These are phyloP conservation scores for Semicossyphus pulcher DNA, from an alignment of 2,113 vertebrate species.

Conservation along the genomic window DNA sequence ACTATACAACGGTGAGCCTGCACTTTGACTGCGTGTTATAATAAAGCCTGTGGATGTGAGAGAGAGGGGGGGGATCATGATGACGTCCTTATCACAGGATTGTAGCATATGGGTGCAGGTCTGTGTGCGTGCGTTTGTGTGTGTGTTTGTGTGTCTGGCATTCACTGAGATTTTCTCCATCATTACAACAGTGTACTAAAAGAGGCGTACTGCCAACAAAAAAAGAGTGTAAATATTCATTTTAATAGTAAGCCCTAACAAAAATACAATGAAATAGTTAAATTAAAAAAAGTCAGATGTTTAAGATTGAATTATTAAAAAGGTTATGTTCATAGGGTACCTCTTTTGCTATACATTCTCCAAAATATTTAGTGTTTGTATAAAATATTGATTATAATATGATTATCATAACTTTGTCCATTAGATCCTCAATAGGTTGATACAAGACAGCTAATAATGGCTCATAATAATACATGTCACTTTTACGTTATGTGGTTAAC, in stretches of 20 bases:
- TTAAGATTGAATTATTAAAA: not conserved
- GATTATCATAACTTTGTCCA: too few relatives aligned
- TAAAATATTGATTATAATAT: too few relatives aligned
- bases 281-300: not conserved
- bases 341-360: too few relatives aligned
- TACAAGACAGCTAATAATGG: too few relatives aligned
- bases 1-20: not conserved
- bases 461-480: too few relatives aligned
- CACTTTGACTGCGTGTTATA: conserved; percentile 27
- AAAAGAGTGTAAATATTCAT: not conserved
- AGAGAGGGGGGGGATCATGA: conserved; percentile 30
- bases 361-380: too few relatives aligned
- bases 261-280: not conserved
- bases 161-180: conserved; percentile 12
- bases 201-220: not conserved
- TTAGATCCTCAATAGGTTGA: too few relatives aligned
- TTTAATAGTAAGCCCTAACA: not conserved
- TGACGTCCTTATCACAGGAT: conserved; percentile 65
- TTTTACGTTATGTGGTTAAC: not conserved
- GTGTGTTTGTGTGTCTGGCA: conserved; percentile 12
- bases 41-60: conserved; percentile 31
- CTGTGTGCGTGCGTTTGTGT: not conserved
- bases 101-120: conserved; percentile 49
- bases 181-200: not conserved
- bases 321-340: too few relatives aligned